phyloP scores from a whole-genome alignment of 2,888 invertebrate species.

The Adineta ricciae region DNA sequence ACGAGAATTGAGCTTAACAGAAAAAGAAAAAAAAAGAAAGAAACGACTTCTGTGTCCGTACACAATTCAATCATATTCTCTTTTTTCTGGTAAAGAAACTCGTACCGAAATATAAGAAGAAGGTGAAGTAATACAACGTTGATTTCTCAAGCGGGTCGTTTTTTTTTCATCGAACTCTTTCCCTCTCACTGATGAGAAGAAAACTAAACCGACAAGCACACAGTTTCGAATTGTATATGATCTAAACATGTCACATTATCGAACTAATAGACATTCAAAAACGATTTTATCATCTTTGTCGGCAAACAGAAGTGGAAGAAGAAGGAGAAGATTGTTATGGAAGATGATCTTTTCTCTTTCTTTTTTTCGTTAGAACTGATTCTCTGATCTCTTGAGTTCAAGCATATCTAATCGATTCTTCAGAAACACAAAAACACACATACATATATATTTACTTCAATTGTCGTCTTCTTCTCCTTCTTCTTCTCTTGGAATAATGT shows the following conservation, averaged over 20 bases:
- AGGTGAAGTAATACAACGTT: not conserved
- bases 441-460: not conserved
- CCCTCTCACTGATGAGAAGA: not conserved
- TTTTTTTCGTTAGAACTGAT: not conserved
- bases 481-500: not conserved
- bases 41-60: not conserved
- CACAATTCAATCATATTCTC: not conserved
- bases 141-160: constrained; percentile 13
- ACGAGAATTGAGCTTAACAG: not conserved
- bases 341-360: not conserved
- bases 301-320: not conserved
- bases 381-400: not conserved
- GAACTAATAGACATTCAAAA: not conserved
- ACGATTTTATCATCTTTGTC: not conserved
- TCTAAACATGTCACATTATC: not conserved
- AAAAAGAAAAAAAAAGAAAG: not conserved
- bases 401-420: not conserved
- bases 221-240: not conserved
- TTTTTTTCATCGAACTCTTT: not conserved
- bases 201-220: not conserved
- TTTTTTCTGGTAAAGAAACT: not conserved
- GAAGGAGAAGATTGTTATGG: not conserved
- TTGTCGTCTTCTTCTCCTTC: too few species aligned
- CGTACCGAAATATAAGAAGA: not conserved
- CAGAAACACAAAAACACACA: not conserved